Percentiles rank a stretch among this genome's conserved stretches.
These are phyloP conservation scores for Calypte anna DNA, from an alignment of 2,113 vertebrate genomes.

Conservation along the genomic window DNA sequence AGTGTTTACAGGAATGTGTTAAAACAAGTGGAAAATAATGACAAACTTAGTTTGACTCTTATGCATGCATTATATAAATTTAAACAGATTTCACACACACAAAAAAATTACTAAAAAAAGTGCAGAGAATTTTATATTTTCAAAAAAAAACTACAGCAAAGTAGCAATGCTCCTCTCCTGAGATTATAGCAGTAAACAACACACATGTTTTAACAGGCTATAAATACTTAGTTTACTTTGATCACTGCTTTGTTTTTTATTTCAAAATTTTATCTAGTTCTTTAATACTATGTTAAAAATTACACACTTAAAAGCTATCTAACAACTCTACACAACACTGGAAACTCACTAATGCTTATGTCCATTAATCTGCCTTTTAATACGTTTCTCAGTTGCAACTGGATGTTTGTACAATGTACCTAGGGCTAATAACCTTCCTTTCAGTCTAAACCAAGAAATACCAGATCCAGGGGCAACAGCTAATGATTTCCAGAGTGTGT, in stretches of 20 bases:
- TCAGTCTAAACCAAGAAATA: constrained; percentile 13
- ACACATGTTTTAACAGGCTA: background rate
- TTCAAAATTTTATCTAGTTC: background rate
- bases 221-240: background rate
- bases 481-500: constrained; percentile 42
- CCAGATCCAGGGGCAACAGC: constrained; percentile 14
- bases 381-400: background rate
- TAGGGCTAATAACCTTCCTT: constrained; percentile 15
- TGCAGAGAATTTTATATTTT: background rate
- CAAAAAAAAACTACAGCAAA: background rate
- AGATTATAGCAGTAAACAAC: background rate
- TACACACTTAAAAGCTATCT: background rate
- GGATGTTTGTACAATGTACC: background rate
- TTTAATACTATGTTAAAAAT: background rate
- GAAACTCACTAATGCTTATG: background rate
- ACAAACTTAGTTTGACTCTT: background rate
- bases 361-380: background rate
- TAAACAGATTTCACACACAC: background rate
- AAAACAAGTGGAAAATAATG: background rate
- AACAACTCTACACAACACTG: background rate
- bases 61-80: background rate
- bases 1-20: background rate
- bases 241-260: background rate
- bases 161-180: background rate
- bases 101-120: background rate